Conservation (phyloP, 2,797 vertebrate species). For the Petrocephalus schoutedeni region DNA sequence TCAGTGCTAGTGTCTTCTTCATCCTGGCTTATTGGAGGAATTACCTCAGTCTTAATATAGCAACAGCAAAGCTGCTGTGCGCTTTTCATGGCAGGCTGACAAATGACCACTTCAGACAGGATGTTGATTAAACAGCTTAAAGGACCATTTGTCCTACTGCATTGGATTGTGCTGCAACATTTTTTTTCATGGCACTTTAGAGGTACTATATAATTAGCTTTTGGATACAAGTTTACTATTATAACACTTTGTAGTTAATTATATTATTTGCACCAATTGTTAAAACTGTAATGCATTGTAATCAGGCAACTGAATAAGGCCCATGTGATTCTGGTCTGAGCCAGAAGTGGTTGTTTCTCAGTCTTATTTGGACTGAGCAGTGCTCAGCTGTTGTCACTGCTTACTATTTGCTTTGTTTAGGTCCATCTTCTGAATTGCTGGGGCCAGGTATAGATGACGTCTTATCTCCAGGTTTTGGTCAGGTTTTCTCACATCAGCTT, state of each 20-base stretch:
- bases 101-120: neutral
- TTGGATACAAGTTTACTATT: neutral
- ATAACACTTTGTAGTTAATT: neutral
- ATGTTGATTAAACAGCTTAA: neutral
- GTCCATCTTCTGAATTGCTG: neutral
- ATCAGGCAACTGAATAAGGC: neutral
- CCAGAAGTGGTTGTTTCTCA: neutral
- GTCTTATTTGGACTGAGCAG: neutral
- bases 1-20: conserved; percentile 5
- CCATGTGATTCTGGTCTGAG: neutral
- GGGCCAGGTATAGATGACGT: neutral
- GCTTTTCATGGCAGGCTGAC: neutral
- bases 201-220: neutral
- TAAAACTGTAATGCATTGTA: neutral
- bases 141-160: neutral
- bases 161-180: neutral
- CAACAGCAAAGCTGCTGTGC: neutral
- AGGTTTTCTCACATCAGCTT: neutral
- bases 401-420: neutral
- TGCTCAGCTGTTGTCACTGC: neutral
- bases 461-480: neutral
- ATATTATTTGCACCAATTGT: neutral
- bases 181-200: neutral
- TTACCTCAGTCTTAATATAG: conserved; percentile 1
- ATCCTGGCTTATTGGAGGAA: neutral